Conservation (phyloP, 1,140 invertebrate species). For the Anthonomus grandis region DNA sequence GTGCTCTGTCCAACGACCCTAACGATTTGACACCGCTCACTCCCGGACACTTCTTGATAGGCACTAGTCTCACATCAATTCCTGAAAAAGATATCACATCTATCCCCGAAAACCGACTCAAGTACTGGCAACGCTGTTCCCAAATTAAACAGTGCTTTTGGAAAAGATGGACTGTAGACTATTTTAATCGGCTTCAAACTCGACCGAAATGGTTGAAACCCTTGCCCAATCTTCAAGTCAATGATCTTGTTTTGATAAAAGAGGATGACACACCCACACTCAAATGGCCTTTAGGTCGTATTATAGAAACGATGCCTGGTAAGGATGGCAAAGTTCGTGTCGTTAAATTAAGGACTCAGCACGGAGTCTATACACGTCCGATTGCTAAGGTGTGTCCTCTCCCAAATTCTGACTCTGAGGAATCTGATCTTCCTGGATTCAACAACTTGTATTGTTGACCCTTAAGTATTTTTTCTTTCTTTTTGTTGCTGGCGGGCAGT, state of each 20-base stretch:
- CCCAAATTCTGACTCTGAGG: too few species aligned
- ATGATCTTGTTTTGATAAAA: conserved; percentile 43
- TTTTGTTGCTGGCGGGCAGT: too few species aligned
- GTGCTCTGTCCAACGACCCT: conserved; percentile 33
- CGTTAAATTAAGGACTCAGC: conserved; percentile 9
- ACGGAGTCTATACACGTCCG: neutral
- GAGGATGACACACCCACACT: conserved; percentile 43
- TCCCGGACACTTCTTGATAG: conserved; percentile 49
- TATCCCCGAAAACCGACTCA: conserved; percentile 20
- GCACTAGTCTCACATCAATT: conserved; percentile 31
- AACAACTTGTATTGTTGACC: too few species aligned
- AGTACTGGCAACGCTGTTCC: conserved; percentile 7
- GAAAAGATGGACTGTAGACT: conserved; percentile 34
- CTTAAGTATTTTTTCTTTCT: too few species aligned
- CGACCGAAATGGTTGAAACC: conserved; percentile 29
- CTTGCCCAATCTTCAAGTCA: conserved; percentile 16
- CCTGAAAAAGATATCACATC: conserved; percentile 21
- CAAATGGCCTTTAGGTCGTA: conserved; percentile 37
- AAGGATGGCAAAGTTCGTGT: conserved; percentile 4
- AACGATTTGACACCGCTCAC: conserved; percentile 36
- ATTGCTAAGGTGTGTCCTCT: conserved; percentile 13
- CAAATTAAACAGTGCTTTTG: conserved; percentile 30
- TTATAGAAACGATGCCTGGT: conserved; percentile 14
- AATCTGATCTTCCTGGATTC: too few species aligned
- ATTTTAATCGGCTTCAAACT: conserved; percentile 28